Evolutionary conservation across 2,888 invertebrate genomes (phyloP).

Genomic region (Gnatocerus cornutus): DNA sequence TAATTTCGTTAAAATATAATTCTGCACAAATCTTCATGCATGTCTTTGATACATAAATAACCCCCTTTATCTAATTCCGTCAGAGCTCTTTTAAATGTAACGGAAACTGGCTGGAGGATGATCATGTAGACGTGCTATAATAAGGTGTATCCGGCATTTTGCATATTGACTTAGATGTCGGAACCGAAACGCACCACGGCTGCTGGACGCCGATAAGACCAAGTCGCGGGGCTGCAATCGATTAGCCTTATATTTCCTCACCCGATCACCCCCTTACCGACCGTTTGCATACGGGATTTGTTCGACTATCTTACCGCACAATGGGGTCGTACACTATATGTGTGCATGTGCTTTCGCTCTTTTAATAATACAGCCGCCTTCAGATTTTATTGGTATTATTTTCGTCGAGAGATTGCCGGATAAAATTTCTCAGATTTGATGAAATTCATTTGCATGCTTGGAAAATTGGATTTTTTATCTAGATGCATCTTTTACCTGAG

Average conservation of each 20-base stretch:
- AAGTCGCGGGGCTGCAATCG: constrained; percentile 63
- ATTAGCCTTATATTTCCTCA: constrained; percentile 61
- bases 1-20: no score
- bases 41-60: no score
- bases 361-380: constrained; percentile 12
- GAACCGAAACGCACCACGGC: constrained; percentile 61
- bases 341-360: constrained; percentile 24
- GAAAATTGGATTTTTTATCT: constrained; percentile 18
- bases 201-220: constrained; percentile 67
- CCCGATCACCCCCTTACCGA: constrained; percentile 53
- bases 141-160: constrained; percentile 58
- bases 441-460: constrained; percentile 17
- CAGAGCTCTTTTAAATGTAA: constrained; percentile 46
- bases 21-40: no score
- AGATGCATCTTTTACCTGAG: constrained; percentile 14
- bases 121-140: constrained; percentile 50
- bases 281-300: constrained; percentile 59
- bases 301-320: constrained; percentile 58
- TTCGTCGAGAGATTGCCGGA: constrained; percentile 17
- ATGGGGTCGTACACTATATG: constrained; percentile 52
- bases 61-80: constrained; percentile 11
- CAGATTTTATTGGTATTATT: constrained; percentile 8
- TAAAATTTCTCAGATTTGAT: constrained; percentile 20
- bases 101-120: constrained; percentile 41
- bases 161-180: constrained; percentile 64